A percentile compares a stretch with the other conserved stretches of the same genome.
phyloP scores from a whole-genome alignment of 2,888 invertebrate genomes.

The Beris morrisii region DNA sequence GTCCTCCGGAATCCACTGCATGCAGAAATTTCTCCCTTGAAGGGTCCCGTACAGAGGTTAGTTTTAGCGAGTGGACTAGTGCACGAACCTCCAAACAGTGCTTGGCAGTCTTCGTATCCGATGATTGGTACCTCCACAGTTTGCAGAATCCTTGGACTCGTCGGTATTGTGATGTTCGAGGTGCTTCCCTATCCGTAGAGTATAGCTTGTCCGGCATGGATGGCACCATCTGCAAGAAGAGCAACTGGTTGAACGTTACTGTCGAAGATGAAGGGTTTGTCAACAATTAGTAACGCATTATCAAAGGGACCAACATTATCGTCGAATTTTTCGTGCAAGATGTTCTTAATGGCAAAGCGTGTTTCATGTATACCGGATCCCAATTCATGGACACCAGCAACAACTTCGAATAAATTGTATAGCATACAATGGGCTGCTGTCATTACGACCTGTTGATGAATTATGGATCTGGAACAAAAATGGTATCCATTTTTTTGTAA shows the following conservation, averaged over 20 bases:
- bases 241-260: constrained; percentile 49
- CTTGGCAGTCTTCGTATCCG: constrained; percentile 44
- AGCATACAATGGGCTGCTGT: constrained; percentile 55
- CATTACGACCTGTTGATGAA: constrained; percentile 52
- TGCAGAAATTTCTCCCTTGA: constrained; percentile 54
- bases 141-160: constrained; percentile 45
- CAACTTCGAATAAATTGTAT: not conserved
- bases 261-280: constrained; percentile 46
- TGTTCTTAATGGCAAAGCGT: constrained; percentile 46
- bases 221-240: constrained; percentile 48
- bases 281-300: constrained; percentile 58
- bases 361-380: constrained; percentile 42
- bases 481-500: constrained; percentile 49
- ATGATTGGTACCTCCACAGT: constrained; percentile 48
- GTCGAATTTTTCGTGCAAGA: constrained; percentile 48
- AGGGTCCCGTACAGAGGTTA: constrained; percentile 58
- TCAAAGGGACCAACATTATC: constrained; percentile 58
- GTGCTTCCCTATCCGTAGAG: constrained; percentile 54
- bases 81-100: constrained; percentile 36
- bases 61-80: constrained; percentile 44
- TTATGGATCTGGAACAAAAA: constrained; percentile 56
- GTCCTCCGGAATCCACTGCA: constrained; percentile 57
- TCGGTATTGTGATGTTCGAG: constrained; percentile 36
- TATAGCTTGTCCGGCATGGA: constrained; percentile 47
- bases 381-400: constrained; percentile 10